Conservation (phyloP, 2,888 invertebrate genomes). For the Rhaphigaster nebulosa region DNA sequence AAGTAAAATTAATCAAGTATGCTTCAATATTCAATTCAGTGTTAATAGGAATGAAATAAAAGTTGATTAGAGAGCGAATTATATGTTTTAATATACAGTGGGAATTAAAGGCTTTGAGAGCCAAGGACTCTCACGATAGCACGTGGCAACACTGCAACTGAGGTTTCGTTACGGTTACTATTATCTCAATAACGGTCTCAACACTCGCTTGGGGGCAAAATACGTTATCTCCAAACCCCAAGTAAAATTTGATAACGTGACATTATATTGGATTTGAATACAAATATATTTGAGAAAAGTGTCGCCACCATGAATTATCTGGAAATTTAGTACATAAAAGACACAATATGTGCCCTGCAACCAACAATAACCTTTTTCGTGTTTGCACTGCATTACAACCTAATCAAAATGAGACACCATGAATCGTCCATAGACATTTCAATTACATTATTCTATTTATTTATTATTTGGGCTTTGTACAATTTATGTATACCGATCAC, state of each 20-base stretch:
- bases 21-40: not conserved
- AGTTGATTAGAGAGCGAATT: not conserved
- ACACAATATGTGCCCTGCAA: not conserved
- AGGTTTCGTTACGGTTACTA: slow-evolving; percentile 49
- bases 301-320: not conserved
- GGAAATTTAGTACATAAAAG: not conserved
- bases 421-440: not conserved
- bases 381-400: not conserved
- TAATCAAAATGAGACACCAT: not conserved
- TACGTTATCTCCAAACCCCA: not conserved
- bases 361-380: not conserved
- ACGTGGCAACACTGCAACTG: slow-evolving; percentile 54
- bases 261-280: no score
- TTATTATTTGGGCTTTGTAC: no score
- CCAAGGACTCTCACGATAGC: not conserved
- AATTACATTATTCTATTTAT: no score
- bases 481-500: no score
- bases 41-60: not conserved
- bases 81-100: not conserved
- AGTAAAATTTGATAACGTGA: not conserved
- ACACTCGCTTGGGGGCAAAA: not conserved
- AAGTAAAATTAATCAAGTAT: not conserved
- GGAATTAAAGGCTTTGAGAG: slow-evolving; percentile 6
- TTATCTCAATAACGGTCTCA: slow-evolving; percentile 35
- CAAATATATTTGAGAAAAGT: not conserved